Base-by-base conservation (phyloP, 1,140 invertebrate species). In the Drusus annulatus region DNA sequence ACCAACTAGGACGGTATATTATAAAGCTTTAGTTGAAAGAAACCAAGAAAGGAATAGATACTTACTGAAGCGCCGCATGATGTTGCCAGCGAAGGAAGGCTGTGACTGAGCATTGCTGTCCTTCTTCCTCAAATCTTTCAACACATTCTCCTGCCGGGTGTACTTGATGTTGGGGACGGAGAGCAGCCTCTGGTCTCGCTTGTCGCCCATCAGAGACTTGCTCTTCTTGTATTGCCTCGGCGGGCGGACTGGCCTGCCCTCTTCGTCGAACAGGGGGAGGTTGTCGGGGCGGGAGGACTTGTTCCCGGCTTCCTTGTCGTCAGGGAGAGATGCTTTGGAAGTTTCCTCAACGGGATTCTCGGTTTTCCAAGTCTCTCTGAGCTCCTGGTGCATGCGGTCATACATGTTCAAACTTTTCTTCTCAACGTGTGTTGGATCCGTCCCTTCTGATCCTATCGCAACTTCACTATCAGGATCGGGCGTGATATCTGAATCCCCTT, bases 1-100 rank as follows among this genome's bases (percentile, higher is more conserved):
- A 63, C 19, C 36, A 15, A 54, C 74, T 76, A 71, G 28, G 23
- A 69, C 45, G 16, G n/a, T 17, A 50, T 69, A 52, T 65, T 60
- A 31, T 31, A 69, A 68, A 54, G 50, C 58, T 23, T 25, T 19
- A 45, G 54, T 28, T 25, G 76, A 68, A 45, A 62, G 62, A 31
- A 69, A 45, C 17, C 15, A 21, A 76, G n/a, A 28, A 52, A 56
- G 76, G 84, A 88, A 79, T 88, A 84, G 86, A 91, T 92, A 96
- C 95, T 96, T 95, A 96, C 95, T 95, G 92, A 95, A 94, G 91
- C 94, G 92, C 87, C 94, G 92, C 90, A 94, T 94, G 84, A 95
- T 90, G 91, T 92, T 94, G 85, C 93, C 92, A 81, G 93, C 91
- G 88, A 94, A 93, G 68, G 92, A 91, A 28, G 90, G 89, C 84